phyloP scores from a whole-genome alignment of 2,888 invertebrate genomes.

The Margaritifera margaritifera region DNA sequence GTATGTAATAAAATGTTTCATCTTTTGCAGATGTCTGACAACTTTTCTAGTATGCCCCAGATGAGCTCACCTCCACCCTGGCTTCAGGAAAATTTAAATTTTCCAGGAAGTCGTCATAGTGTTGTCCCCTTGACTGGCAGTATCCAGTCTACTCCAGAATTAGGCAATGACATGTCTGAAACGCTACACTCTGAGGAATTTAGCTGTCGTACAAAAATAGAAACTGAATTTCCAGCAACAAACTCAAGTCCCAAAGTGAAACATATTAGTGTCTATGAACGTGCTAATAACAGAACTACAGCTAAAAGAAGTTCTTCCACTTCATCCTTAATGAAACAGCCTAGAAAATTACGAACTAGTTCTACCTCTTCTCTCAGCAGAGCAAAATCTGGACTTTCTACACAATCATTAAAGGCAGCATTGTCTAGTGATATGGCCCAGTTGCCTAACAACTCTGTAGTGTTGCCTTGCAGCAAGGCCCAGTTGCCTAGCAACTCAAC shows the following conservation, averaged over 20 bases:
- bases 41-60: slow-evolving; percentile 56
- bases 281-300: slow-evolving; percentile 21
- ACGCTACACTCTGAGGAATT: slow-evolving; percentile 19
- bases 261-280: slow-evolving; percentile 50
- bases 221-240: slow-evolving; percentile 67
- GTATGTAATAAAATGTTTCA: slow-evolving; percentile 5
- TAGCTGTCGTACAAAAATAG: slow-evolving; percentile 51
- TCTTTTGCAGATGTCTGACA: slow-evolving; percentile 54
- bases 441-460: too few species aligned
- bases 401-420: too few species aligned
- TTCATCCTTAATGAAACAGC: slow-evolving; percentile 30
- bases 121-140: slow-evolving; percentile 32
- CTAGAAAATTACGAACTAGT: slow-evolving; percentile 30
- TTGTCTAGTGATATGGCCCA: too few species aligned
- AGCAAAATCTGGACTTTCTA: slow-evolving; percentile 4
- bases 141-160: slow-evolving; percentile 29
- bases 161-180: slow-evolving; percentile 7
- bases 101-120: slow-evolving; percentile 35
- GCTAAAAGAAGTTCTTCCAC: slow-evolving; percentile 38
- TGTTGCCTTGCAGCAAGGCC: too few species aligned
- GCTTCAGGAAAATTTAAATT: slow-evolving; percentile 54
- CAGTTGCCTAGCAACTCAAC: too few species aligned
- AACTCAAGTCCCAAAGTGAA: slow-evolving; percentile 66
- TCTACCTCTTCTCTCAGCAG: slow-evolving; percentile 41
- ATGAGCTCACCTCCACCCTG: slow-evolving; percentile 67